Conservation (phyloP, 2,797 vertebrate species). For the Oryzias dopingdopingensis region DNA sequence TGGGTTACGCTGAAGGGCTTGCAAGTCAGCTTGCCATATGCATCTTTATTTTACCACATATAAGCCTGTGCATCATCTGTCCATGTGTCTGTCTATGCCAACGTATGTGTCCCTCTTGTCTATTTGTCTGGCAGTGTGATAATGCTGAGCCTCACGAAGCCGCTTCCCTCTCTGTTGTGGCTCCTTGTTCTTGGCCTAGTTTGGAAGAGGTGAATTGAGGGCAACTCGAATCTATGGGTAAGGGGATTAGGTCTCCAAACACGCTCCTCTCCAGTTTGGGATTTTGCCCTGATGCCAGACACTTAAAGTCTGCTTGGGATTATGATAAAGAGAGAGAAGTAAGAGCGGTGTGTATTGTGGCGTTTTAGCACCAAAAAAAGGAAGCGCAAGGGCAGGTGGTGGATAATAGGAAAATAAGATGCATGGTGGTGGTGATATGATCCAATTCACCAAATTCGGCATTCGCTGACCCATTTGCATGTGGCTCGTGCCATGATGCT, state of each 20-base stretch:
- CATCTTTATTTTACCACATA: constrained; percentile 19
- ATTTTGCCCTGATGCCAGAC: constrained; percentile 77
- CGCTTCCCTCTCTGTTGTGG: constrained; percentile 66
- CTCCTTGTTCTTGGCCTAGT: constrained; percentile 81
- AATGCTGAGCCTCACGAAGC: constrained; percentile 61
- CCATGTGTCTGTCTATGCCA: constrained; percentile 36
- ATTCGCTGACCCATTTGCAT: constrained; percentile 69
- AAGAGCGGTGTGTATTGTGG: constrained; percentile 68
- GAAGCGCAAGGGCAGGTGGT: constrained; percentile 50
- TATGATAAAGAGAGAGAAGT: constrained; percentile 78
- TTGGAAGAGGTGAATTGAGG: constrained; percentile 78
- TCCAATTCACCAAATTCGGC: constrained; percentile 49
- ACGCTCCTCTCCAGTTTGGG: constrained; percentile 77
- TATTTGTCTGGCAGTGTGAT: constrained; percentile 48
- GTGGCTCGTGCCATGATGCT: constrained; percentile 58
- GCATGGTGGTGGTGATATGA: constrained; percentile 53
- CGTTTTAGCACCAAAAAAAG: constrained; percentile 56
- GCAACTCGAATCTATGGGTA: constrained; percentile 72
- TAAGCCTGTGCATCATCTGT: constrained; percentile 57
- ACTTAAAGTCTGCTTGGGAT: constrained; percentile 83
- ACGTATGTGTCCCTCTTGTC: constrained; percentile 40
- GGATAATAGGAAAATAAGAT: constrained; percentile 53
- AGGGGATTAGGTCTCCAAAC: constrained; percentile 76
- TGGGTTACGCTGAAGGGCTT: constrained; percentile 5
- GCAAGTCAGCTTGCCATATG: constrained; percentile 23